Percentiles rank a stretch among this genome's conserved stretches.
phyloP scores from a whole-genome alignment of 37 sponge, comb jelly and placozoan species.

The Crambe crambe region DNA sequence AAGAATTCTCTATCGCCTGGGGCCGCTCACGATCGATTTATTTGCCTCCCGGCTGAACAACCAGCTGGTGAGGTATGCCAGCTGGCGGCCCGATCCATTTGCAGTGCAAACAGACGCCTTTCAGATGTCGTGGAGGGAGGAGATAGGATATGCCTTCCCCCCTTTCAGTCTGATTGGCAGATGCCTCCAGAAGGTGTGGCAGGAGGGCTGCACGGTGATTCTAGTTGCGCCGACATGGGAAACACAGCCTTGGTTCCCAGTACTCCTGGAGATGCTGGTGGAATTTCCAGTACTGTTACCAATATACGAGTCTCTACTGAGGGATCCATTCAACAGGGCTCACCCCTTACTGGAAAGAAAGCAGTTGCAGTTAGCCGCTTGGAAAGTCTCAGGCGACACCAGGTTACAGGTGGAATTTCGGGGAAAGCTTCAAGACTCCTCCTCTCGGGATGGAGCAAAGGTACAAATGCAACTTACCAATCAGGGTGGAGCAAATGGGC shows the following conservation, averaged over 20 bases:
- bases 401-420: conserved; percentile 16
- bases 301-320: background rate
- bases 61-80: conserved; percentile 41
- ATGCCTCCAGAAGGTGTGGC: conserved; percentile 36
- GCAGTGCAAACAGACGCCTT: conserved; percentile 53
- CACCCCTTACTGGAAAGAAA: background rate
- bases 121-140: conserved; percentile 10
- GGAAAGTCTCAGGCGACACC: conserved; percentile 47
- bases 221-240: conserved; percentile 43
- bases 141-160: conserved; percentile 53
- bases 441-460: conserved; percentile 23
- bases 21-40: conserved; percentile 31
- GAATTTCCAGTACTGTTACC: conserved; percentile 27
- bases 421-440: conserved; percentile 26
- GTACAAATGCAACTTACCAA: conserved; percentile 40
- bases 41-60: conserved; percentile 55
- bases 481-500: conserved; percentile 42
- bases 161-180: conserved; percentile 53
- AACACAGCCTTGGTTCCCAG: conserved; percentile 53
- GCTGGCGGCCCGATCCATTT: conserved; percentile 54
- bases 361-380: conserved; percentile 44
- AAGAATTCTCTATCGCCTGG: conserved; percentile 7
- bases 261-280: conserved; percentile 21
- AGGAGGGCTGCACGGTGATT: conserved; percentile 17
- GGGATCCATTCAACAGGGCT: conserved; percentile 15